These are phyloP conservation scores for Lagenorhynchus albirostris DNA, from an alignment of 2,113 vertebrate genomes.

Conservation along the genomic window DNA sequence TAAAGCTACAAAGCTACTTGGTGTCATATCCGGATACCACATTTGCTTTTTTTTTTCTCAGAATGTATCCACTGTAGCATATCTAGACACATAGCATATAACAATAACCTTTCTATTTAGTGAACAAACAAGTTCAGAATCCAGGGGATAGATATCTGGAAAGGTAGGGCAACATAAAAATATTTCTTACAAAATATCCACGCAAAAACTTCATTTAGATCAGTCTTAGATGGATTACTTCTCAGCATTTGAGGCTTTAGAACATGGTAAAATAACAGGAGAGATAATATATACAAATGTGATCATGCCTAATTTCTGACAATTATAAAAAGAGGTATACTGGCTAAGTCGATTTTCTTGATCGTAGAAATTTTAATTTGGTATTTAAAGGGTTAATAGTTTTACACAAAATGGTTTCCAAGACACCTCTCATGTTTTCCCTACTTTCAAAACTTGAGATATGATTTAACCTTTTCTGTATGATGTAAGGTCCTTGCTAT, in stretches of 20 bases:
- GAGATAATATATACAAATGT: not conserved
- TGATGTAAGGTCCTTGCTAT: not conserved
- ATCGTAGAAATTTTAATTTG: not conserved
- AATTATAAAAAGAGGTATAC: not conserved
- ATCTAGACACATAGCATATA: not conserved
- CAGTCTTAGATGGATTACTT: not conserved
- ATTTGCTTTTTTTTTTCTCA: not conserved
- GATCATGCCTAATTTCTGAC: not conserved
- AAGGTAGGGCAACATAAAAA: not conserved
- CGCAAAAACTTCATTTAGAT: not conserved
- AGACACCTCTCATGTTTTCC: not conserved
- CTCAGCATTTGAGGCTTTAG: not conserved
- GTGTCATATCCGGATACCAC: not conserved
- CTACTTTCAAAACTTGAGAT: not conserved
- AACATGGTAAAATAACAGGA: not conserved
- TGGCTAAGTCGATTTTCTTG: not conserved
- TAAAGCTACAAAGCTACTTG: not conserved
- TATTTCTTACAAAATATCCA: not conserved
- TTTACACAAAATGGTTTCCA: not conserved
- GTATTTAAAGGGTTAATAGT: not conserved
- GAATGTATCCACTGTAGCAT: not conserved
- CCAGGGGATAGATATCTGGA: not conserved
- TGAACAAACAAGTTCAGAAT: not conserved
- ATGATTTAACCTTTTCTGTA: not conserved
- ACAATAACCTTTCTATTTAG: not conserved